Conservation (phyloP, 2,797 vertebrate genomes). For the Austrolebias charrua region DNA sequence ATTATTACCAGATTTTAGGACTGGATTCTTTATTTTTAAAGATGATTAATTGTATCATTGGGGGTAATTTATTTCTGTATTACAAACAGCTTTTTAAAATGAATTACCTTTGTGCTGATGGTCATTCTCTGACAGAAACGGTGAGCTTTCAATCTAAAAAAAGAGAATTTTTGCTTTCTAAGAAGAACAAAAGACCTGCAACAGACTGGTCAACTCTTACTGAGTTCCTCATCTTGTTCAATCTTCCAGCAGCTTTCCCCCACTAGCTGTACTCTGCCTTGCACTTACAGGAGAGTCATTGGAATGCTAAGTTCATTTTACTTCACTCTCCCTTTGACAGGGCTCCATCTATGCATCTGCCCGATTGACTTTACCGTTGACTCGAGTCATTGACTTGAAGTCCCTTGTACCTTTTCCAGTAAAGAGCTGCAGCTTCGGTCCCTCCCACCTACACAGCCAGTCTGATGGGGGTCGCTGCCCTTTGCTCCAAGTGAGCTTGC, state of each 20-base stretch:
- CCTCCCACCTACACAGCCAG: constrained; percentile 36
- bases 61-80: too few species aligned
- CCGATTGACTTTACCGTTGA: constrained; percentile 58
- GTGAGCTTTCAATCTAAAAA: too few species aligned
- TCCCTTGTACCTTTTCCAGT: constrained; percentile 46
- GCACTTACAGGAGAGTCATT: constrained; percentile 58
- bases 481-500: constrained; percentile 36
- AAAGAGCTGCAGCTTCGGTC: constrained; percentile 47
- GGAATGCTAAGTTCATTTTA: constrained; percentile 58
- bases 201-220: constrained; percentile 25
- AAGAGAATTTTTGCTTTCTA: too few species aligned
- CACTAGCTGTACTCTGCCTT: constrained; percentile 13
- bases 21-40: too few species aligned
- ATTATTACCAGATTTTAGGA: too few species aligned
- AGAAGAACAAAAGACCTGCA: constrained; percentile 42
- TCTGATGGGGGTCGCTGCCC: constrained; percentile 50
- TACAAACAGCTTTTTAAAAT: too few species aligned
- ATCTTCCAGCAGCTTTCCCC: not conserved
- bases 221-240: constrained; percentile 20
- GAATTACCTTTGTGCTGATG: too few species aligned
- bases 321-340: constrained; percentile 48
- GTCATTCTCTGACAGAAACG: too few species aligned
- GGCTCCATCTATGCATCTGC: constrained; percentile 37
- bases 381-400: constrained; percentile 56
- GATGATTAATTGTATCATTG: too few species aligned